Percentiles rank a stretch among this genome's conserved stretches.
These are phyloP conservation scores for Thaumatotibia leucotreta DNA, from an alignment of 1,140 invertebrate species.

Conservation along the genomic window DNA sequence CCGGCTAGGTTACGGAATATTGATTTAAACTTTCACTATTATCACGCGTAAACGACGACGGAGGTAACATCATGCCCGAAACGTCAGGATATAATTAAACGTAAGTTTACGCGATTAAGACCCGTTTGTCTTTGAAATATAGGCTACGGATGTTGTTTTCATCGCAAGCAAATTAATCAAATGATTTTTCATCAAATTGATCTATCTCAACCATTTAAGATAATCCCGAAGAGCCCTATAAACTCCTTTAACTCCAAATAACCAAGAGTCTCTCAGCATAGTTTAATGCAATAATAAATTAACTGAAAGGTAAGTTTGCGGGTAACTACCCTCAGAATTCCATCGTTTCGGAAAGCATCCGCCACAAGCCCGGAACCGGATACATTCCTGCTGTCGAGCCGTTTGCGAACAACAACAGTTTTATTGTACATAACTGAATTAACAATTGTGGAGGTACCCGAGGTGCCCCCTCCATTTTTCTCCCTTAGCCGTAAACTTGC, in stretches of 20 bases:
- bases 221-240: background rate
- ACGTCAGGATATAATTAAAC: no score
- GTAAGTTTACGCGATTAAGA: no score
- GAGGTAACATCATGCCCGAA: no score
- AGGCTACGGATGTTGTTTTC: no score
- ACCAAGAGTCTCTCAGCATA: background rate
- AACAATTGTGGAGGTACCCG: background rate
- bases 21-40: no score
- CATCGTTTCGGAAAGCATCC: background rate
- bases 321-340: background rate
- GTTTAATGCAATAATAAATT: background rate
- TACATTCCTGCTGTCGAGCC: slow-evolving; percentile 2
- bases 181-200: no score
- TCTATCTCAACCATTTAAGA: background rate
- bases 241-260: background rate
- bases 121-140: no score
- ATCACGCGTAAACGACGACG: no score
- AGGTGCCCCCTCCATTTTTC: background rate
- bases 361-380: slow-evolving; percentile 4
- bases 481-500: background rate
- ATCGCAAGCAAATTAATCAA: no score
- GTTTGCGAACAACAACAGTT: slow-evolving; percentile 12
- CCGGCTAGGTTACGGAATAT: no score
- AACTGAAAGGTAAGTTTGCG: background rate
- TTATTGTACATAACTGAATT: slow-evolving; percentile 14